Evolutionary conservation across 2,113 vertebrate species (phyloP).

Genomic region (Cyrtonyx montezumae): DNA sequence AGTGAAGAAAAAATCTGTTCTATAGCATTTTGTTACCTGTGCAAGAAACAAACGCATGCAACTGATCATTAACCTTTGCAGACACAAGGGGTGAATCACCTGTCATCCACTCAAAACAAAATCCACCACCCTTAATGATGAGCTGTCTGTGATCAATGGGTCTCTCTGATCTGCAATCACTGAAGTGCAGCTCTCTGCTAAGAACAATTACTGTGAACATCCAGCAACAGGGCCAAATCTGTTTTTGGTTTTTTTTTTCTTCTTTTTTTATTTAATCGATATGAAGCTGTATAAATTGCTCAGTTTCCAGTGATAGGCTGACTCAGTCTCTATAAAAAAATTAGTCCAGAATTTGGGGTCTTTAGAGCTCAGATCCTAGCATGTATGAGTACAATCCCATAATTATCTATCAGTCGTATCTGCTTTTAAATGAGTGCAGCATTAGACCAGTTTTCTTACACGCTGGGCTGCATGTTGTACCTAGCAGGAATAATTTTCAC

Average conservation of each 20-base stretch:
- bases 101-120: not conserved
- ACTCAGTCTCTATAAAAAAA: not conserved
- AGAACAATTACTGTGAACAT: not conserved
- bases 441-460: not conserved
- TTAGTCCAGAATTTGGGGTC: not conserved
- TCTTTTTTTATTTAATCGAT: not conserved
- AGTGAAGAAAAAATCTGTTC: rapidly evolving
- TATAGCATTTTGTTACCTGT: not conserved
- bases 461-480: not conserved
- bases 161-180: not conserved
- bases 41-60: not conserved
- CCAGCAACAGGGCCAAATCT: not conserved
- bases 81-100: not conserved
- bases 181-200: not conserved
- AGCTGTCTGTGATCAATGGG: rapidly evolving
- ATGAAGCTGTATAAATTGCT: not conserved
- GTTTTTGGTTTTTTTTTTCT: not conserved
- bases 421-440: not conserved
- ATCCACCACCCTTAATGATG: not conserved
- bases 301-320: not conserved
- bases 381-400: not conserved
- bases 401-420: not conserved
- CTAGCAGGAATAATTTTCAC: not conserved
- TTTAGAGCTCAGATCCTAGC: not conserved
- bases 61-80: not conserved